A percentile compares a stretch with the other conserved stretches of the same genome.
Conservation (phyloP, 2,888 invertebrate species). For the Drosophila subquinaria region DNA sequence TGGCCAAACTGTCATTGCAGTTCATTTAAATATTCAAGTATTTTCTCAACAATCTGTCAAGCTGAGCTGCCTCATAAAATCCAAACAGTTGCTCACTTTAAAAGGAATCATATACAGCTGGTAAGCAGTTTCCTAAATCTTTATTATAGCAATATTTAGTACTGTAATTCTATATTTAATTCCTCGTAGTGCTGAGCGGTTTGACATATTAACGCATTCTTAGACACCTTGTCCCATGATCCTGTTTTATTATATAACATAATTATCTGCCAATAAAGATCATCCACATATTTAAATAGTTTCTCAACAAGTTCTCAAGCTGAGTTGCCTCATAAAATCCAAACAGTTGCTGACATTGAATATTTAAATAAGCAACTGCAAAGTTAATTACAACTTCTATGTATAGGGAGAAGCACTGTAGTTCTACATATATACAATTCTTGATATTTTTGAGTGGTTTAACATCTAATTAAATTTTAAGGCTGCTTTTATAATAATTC, state of each 20-base stretch:
- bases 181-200: not conserved
- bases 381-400: no score
- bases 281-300: constrained; percentile 5
- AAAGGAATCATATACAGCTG: no score
- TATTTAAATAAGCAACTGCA: not conserved
- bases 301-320: not conserved
- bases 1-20: constrained; percentile 3
- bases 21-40: constrained; percentile 13
- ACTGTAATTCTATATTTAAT: no score
- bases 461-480: no score
- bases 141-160: no score
- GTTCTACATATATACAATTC: not conserved
- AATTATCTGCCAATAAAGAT: constrained; percentile 1
- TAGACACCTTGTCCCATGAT: not conserved
- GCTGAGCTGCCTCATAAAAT: constrained; percentile 3
- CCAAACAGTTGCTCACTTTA: constrained; percentile 5
- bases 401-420: not conserved
- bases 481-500: no score
- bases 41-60: not conserved
- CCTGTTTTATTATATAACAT: not conserved
- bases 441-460: not conserved
- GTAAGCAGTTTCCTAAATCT: no score
- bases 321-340: not conserved
- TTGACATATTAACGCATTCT: not conserved
- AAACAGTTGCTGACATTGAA: not conserved